Conservation (phyloP, 1,140 invertebrate species). For the Formica exsecta region DNA sequence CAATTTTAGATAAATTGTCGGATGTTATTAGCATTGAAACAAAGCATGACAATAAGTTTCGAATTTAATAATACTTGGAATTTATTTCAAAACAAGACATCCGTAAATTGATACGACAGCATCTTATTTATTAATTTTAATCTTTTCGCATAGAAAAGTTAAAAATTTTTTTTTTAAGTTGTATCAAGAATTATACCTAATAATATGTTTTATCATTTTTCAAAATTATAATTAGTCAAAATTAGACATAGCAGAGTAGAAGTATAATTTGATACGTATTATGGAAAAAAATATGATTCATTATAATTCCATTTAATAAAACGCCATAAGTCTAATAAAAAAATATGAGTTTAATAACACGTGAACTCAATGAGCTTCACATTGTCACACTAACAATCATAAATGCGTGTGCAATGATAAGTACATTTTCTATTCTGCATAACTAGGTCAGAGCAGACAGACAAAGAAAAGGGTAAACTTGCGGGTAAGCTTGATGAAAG, state of each 20-base stretch:
- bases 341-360: neutral
- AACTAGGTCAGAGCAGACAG: neutral
- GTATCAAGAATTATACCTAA: neutral
- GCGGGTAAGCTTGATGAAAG: neutral
- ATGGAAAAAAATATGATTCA: neutral
- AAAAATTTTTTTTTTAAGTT: neutral
- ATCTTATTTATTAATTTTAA: neutral
- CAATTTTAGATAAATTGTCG: conserved; percentile 35
- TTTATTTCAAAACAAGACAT: conserved; percentile 3
- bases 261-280: neutral
- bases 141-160: neutral
- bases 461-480: neutral
- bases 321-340: neutral
- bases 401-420: neutral
- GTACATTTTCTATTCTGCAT: neutral
- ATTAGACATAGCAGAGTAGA: neutral
- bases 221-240: neutral
- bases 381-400: neutral
- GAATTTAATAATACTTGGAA: conserved; percentile 25
- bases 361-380: neutral
- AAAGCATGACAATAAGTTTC: conserved; percentile 27
- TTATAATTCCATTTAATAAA: neutral
- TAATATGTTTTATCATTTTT: neutral
- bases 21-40: conserved; percentile 40
- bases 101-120: neutral